phyloP scores from a whole-genome alignment of 2,888 invertebrate genomes.

The Dorcus hopei region DNA sequence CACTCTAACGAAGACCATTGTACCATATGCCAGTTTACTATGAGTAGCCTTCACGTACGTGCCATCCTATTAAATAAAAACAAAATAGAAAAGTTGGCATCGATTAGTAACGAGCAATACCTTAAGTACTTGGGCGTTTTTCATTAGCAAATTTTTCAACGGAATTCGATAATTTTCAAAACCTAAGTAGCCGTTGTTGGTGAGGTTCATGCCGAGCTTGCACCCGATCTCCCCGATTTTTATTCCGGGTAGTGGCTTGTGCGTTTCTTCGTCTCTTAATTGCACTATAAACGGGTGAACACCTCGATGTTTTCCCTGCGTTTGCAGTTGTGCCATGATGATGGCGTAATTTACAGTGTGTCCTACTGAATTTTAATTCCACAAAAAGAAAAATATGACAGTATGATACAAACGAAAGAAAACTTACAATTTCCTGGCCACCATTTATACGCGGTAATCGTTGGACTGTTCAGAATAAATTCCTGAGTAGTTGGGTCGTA shows the following conservation, averaged over 20 bases:
- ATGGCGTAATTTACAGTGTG: slow-evolving; percentile 91
- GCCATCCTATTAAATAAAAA: slow-evolving; percentile 64
- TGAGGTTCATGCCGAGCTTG: slow-evolving; percentile 87
- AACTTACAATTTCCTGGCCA: slow-evolving; percentile 88
- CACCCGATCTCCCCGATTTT: slow-evolving; percentile 94
- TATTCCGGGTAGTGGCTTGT: slow-evolving; percentile 81
- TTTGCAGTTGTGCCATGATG: slow-evolving; percentile 87
- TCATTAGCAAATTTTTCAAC: slow-evolving; percentile 87
- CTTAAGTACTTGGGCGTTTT: slow-evolving; percentile 78
- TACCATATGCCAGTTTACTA: slow-evolving; percentile 83
- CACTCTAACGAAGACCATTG: slow-evolving; percentile 92
- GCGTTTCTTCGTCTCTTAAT: slow-evolving; percentile 82
- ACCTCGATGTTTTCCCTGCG: slow-evolving; percentile 79
- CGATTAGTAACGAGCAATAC: slow-evolving; percentile 35
- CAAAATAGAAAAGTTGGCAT: no score
- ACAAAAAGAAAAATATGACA: no score
- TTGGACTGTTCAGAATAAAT: slow-evolving; percentile 85
- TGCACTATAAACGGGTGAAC: slow-evolving; percentile 93
- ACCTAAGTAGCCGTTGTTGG: slow-evolving; percentile 91
- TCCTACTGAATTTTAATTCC: slow-evolving; percentile 64
- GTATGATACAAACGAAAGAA: no score
- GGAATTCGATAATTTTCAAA: slow-evolving; percentile 87
- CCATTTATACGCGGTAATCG: slow-evolving; percentile 89
- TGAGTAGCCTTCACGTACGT: slow-evolving; percentile 81
- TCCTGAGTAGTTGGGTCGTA: slow-evolving; percentile 80